Base-by-base conservation (phyloP, 2,797 vertebrate species). In the Pyrocephalus nanus region DNA sequence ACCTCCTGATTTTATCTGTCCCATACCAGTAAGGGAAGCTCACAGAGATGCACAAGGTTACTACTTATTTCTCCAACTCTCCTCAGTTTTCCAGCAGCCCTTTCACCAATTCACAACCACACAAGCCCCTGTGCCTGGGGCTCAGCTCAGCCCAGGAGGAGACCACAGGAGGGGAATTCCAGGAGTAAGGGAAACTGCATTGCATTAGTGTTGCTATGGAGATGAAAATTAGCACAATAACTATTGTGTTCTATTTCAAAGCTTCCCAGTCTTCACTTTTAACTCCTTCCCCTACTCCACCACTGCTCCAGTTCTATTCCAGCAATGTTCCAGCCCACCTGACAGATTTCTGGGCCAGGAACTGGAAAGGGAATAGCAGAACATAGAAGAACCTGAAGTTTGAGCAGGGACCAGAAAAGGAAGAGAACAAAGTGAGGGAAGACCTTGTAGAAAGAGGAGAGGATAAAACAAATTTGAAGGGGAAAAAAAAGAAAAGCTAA, bases 171-270 rank as follows among this genome's bases (percentile, higher is more conserved):
- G 18, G 54, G 73, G 58, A 92, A 94, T 96, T 93, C 94, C 87
- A 85, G n/a, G 47, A 91, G 48, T 85, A 73, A 91, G 53, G 45
- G 72, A 36, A 90, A 94, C 87, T 53, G 67, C 42, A 55, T 53
- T 3, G 6, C 30, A 86, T 92, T 91, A 54, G 20, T 29, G 91
- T 96, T 95, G 82, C 90, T 76, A 88, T 88, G 90, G 95, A 90
- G 87, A 94, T 65, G 19, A 82, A 86, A 95, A 96, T 74, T 47
- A 88, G 72, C 91, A 93, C 82, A 93, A 85, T 77, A 95, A 91
- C 78, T 88, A 94, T 90, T 93, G 82, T 92, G 65, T 71, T 92
- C 69, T 90, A 19, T 74, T 93, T 74, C 61, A 92, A 65, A 88
- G 60, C 82, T 95, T 85, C 57, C 64, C 43, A 50, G 53, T 65